Evolutionary conservation across 1,140 invertebrate genomes (phyloP), one percentile per base, ranked within the genome.

Genomic region (Nasonia giraulti): DNA sequence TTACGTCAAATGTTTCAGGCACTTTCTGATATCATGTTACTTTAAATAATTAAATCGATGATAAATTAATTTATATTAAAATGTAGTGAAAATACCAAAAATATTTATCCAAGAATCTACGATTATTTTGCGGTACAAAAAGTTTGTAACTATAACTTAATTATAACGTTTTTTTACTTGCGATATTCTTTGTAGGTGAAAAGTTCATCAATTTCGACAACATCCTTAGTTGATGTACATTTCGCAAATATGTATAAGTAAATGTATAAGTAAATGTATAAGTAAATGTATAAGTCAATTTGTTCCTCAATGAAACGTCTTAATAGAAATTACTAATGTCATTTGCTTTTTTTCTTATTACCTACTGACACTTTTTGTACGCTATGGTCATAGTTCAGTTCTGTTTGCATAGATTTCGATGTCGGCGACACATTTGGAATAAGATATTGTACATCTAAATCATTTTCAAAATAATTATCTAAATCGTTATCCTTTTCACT

Each of bases 401-500:
- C 79, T 10, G 50, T 17, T 66, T 80, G 73, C 1, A 6, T 55
- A 12, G 17, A 23, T 55, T 69, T 85, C 20, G 80, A 69, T 31
- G 44, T 31, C 20, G 8, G 11, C n/a, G 8, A n/a, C 4, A 33
- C 2, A 40, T 40, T 80, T 80, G 66, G 23, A 31, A 23, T 84
- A 40, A 55, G 7, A 79, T 31, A 55, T 76, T 80, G 31, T 20
- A 6, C 6, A 50, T 81, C 62, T 40, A 8, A 14, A 40, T 85
- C 73, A 2, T 1, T 17, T 31, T 80, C 55, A 14, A 55, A 68
- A 33, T 33, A 74, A 47, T 68, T 69, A 12, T 86, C 68, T 71
- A 80, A 44, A 55, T 86, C 82, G n/a, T 82, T 83, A 82, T 90
- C 88, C 84, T 90, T 92, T 82, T 93, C 93, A 55, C 92, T 91